These are phyloP conservation scores for Meandrina meandrites DNA, from an alignment of 92 coral and sea anemone genomes.

Conservation along the genomic window DNA sequence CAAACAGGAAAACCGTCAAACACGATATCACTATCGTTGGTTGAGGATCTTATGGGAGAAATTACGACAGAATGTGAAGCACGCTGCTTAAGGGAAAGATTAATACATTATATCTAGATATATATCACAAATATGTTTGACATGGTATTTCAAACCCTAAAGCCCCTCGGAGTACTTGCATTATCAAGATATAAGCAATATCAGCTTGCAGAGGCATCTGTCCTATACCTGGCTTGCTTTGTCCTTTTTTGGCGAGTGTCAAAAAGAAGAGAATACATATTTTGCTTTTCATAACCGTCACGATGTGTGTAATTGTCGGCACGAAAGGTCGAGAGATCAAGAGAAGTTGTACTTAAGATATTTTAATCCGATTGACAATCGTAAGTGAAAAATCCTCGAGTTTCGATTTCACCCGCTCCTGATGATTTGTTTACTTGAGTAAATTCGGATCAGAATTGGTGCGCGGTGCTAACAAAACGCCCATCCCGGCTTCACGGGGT, in stretches of 20 bases:
- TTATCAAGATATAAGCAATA: background rate
- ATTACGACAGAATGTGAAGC: conserved; percentile 22
- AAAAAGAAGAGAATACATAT: background rate
- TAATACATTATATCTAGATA: background rate
- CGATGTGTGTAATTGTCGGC: background rate
- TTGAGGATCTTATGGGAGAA: background rate
- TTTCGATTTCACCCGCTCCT: conserved; percentile 1
- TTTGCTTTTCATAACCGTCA: background rate
- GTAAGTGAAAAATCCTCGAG: background rate
- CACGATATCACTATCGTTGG: conserved; percentile 8
- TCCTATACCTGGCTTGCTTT: background rate
- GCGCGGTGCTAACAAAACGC: background rate
- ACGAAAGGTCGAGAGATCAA: conserved; percentile 16
- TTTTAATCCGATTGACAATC: conserved; percentile 9
- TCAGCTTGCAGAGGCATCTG: conserved; percentile 9
- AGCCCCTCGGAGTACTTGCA: background rate
- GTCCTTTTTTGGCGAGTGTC: background rate
- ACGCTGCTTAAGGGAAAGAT: conserved; percentile 25
- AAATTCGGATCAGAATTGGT: background rate
- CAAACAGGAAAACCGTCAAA: conserved; percentile 29
- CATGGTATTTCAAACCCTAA: background rate
- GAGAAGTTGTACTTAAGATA: background rate
- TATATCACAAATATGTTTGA: conserved; percentile 9
- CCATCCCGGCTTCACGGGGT: background rate
- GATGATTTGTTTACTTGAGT: background rate